phyloP scores from a whole-genome alignment of 1,140 invertebrate genomes.

The Leptoteleia sp. region DNA sequence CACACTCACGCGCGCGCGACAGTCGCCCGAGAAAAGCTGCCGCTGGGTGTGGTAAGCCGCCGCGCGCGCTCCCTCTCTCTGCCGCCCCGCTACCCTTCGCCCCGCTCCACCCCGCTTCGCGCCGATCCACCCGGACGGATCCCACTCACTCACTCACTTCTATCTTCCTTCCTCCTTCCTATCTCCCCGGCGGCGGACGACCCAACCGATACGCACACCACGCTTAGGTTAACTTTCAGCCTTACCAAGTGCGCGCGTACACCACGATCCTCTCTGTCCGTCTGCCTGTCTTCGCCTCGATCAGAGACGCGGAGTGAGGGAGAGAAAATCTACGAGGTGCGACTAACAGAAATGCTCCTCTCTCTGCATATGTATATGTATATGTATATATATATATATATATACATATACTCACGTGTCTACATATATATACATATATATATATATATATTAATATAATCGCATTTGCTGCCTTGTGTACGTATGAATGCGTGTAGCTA shows the following conservation, averaged over 20 bases:
- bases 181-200: background rate
- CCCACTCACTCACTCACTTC: conserved; percentile 22
- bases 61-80: conserved; percentile 37
- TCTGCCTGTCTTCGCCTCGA: conserved; percentile 8
- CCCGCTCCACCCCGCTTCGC: conserved; percentile 1
- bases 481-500: conserved; percentile 1
- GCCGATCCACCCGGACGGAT: conserved; percentile 4
- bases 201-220: conserved; percentile 4
- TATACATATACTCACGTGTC: background rate
- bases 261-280: conserved; percentile 23
- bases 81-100: conserved; percentile 41
- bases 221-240: conserved; percentile 34
- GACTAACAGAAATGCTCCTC: conserved; percentile 2
- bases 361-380: background rate
- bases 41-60: conserved; percentile 82
- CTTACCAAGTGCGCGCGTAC: conserved; percentile 50
- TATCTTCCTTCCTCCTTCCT: conserved; percentile 5
- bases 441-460: conserved; percentile 1
- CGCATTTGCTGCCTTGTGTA: background rate
- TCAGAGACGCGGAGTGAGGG: conserved; percentile 1
- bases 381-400: conserved; percentile 5
- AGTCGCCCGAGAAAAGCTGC: conserved; percentile 70
- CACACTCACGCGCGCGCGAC: conserved; percentile 46
- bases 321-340: background rate
- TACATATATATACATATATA: background rate